A percentile compares a stretch with the other conserved stretches of the same genome.
Conservation (phyloP, 2,888 invertebrate species). For the Anorthoa munda region DNA sequence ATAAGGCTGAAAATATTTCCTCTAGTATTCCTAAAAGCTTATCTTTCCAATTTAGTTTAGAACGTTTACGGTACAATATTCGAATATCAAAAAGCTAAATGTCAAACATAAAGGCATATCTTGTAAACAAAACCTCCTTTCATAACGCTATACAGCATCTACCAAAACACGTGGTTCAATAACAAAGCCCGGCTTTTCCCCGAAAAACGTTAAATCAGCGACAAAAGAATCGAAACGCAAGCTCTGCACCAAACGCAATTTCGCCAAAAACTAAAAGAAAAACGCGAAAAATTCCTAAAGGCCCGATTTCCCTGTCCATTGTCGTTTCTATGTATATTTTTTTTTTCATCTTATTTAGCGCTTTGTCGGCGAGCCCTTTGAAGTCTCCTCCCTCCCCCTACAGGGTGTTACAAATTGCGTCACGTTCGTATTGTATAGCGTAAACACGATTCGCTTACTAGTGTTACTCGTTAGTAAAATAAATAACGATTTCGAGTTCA, state of each 20-base stretch:
- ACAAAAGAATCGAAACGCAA: slow-evolving; percentile 74
- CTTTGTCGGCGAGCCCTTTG: slow-evolving; percentile 90
- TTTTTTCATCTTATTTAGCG: slow-evolving; percentile 91
- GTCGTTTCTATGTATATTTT: slow-evolving; percentile 84
- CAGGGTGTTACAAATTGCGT: slow-evolving; percentile 89
- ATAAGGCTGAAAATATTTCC: neutral
- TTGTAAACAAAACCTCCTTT: slow-evolving; percentile 50
- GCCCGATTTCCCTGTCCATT: slow-evolving; percentile 89
- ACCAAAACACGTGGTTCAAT: slow-evolving; percentile 30
- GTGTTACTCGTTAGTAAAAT: slow-evolving; percentile 70
- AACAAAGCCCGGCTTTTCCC: slow-evolving; percentile 55
- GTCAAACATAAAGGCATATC: slow-evolving; percentile 47
- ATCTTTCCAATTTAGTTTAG: slow-evolving; percentile 35
- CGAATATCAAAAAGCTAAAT: slow-evolving; percentile 32
- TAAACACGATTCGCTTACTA: slow-evolving; percentile 83
- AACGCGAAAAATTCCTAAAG: slow-evolving; percentile 81
- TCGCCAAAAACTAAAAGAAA: slow-evolving; percentile 81
- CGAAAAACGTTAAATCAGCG: slow-evolving; percentile 54
- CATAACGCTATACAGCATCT: slow-evolving; percentile 21
- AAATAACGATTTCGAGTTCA: slow-evolving; percentile 54
- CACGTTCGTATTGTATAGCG: slow-evolving; percentile 84
- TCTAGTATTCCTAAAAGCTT: slow-evolving; percentile 15
- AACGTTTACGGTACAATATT: slow-evolving; percentile 27
- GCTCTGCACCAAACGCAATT: slow-evolving; percentile 78
- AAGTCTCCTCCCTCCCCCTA: slow-evolving; percentile 79